Base-by-base conservation (phyloP, 37 sponge, comb jelly and placozoan genomes). In the Tethya wilhelma region DNA sequence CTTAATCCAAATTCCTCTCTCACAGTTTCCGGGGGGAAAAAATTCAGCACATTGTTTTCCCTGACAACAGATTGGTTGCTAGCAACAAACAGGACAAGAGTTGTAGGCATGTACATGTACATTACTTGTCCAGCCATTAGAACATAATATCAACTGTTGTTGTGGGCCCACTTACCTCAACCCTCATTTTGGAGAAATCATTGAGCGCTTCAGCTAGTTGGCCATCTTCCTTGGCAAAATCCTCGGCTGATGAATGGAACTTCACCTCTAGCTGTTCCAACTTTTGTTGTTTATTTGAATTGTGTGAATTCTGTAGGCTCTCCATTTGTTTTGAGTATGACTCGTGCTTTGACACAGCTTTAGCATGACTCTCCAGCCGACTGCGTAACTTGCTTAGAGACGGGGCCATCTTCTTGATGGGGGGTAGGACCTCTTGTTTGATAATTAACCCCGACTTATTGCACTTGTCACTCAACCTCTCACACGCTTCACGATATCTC, bases 201-300 rank as follows among this genome's bases (percentile, higher is more conserved):
- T 85, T 77, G 37, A 63, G 34, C 4, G 86, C 82, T 22, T 73
- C 56, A 0, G 64, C 82, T 36, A 90, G 65, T 33, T 73, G 49
- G 2, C 40, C 20, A 74, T 86, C 87, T 33, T 86, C 77, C 64
- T 74, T 57, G 30, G 81, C 82, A 81, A 74, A 90, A 2, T 85
- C 86, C 31, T 67, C 39, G 71, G 74, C 69, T n/a, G 91, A 69
- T 33, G 25, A 5, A 19, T 74, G 68, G 41, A 90, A 81, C 72
- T 84, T 84, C 0, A 23, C 40, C 77, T 90, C 87, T 37, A 77
- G 77, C 42, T 88, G 82, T n/a, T 88, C 91, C 59, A 79, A 5
- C 71, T 90, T 84, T n/a, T n/a, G n/a, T 26, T 64, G 62, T 26
- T 53, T 37, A 64, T 63, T 65, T 8, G 87, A 37, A 1, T 49